Base-by-base conservation (phyloP, 2,888 invertebrate species). In the Perizoma flavofasciatum region DNA sequence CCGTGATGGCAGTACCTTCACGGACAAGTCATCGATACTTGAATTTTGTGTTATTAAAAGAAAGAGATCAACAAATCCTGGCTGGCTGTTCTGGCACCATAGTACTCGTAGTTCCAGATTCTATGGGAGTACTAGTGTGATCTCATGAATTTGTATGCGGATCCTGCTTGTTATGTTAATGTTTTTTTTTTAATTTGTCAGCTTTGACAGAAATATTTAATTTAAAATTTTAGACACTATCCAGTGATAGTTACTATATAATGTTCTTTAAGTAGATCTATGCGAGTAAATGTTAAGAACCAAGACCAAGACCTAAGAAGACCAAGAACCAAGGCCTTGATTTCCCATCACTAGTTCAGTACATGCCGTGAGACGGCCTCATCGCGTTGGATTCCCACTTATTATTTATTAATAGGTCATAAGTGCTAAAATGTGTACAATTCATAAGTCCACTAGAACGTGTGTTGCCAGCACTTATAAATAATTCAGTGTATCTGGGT, bases 371-470 rank as follows among this genome's bases (percentile, higher is more conserved):
- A 82, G 83, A 79, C 70, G 69, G 68, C 68, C 69, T 82, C 87
- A 88, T 89, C 83, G 82, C 66, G 74, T 75, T 68, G 74, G 71
- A 82, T 81, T 82, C 81, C 70, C 78, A 84, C 83, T 81, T 82
- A 84, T 92, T 87, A 89, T 91, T 90, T 92, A 91, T 91, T 89
- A 89, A 89, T 85, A 81, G 83, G 77, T 83, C 85, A 89, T 88
- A 89, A 90, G 90, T 89, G 90, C 88, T 88, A 83, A 89, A 89
- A 87, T 90, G 87, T 89, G 90, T 91, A 83, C 86, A 82, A 69
- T 84, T 85, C 82, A 85, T 88, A 86, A 86, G 88, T 85, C 89
- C 86, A 78, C 74, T 62, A 75, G 75, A 75, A 79, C 81, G 83
- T 85, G 79, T 79, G 82, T 80, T 76, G 77, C 77, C 77, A 75